Conservation (phyloP, 2,888 invertebrate species). For the Hirtodrosophila trivittata region DNA sequence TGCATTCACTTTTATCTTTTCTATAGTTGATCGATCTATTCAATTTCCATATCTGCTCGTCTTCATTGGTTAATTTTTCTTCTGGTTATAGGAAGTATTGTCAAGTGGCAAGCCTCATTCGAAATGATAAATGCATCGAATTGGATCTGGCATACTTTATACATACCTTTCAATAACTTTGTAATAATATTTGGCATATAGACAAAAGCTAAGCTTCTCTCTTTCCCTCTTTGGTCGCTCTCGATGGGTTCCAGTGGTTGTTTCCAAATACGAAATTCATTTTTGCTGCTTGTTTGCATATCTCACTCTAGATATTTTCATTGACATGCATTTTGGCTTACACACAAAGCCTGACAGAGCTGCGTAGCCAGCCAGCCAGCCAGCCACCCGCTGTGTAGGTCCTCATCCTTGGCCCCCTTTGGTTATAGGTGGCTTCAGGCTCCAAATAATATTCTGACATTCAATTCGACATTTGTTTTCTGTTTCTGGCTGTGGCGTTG, state of each 20-base stretch:
- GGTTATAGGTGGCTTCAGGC: constrained; percentile 27
- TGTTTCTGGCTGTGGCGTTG: constrained; percentile 55
- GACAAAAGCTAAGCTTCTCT: constrained; percentile 8
- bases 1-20: too few species aligned
- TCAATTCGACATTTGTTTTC: constrained; percentile 78
- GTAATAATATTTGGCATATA: constrained; percentile 38
- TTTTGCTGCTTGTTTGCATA: constrained; percentile 71
- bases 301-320: constrained; percentile 66
- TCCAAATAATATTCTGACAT: constrained; percentile 73
- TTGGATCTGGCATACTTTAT: constrained; percentile 1
- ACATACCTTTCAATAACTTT: constrained; percentile 22
- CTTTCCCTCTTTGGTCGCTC: neutral
- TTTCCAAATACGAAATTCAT: constrained; percentile 63
- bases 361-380: too few species aligned
- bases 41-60: too few species aligned
- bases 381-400: too few species aligned
- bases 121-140: constrained; percentile 21
- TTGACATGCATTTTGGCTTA: constrained; percentile 74
- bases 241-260: constrained; percentile 1
- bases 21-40: too few species aligned
- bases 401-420: neutral
- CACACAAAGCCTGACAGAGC: constrained; percentile 37
- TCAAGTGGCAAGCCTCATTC: too few species aligned
- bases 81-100: too few species aligned
- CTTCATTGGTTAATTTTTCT: too few species aligned